Conservation (phyloP, 2,888 invertebrate species). For the Petrophora chlorosata region DNA sequence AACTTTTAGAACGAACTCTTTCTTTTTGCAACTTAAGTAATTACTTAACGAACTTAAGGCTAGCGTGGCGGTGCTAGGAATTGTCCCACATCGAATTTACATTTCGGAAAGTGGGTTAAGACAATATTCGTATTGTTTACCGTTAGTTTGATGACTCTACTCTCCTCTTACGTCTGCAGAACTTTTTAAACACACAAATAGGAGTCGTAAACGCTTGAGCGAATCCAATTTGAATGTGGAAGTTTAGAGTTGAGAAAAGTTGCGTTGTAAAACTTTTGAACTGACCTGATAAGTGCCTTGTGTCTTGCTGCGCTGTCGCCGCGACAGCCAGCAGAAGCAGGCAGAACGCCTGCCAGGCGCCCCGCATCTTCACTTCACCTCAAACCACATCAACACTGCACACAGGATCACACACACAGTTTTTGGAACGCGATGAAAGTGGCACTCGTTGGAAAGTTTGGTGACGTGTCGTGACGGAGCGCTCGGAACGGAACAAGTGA, state of each 20-base stretch:
- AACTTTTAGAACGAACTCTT: neutral
- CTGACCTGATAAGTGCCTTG: slow-evolving; percentile 76
- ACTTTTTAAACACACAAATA: no score
- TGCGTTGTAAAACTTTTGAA: slow-evolving; percentile 10
- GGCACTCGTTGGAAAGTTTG: slow-evolving; percentile 71
- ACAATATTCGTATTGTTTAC: slow-evolving; percentile 25
- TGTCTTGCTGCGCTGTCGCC: slow-evolving; percentile 69
- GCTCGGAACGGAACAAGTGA: slow-evolving; percentile 37
- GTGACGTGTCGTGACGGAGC: slow-evolving; percentile 60
- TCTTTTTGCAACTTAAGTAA: no score
- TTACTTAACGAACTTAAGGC: slow-evolving; percentile 12
- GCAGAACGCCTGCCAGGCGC: slow-evolving; percentile 78
- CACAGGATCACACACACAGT: slow-evolving; percentile 52
- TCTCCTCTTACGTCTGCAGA: no score
- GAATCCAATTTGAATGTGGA: neutral
- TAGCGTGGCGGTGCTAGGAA: slow-evolving; percentile 7
- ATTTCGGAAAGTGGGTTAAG: slow-evolving; percentile 23
- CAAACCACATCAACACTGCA: slow-evolving; percentile 75
- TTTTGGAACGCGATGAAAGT: slow-evolving; percentile 60
- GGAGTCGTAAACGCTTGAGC: no score
- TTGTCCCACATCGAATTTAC: slow-evolving; percentile 25
- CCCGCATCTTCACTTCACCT: slow-evolving; percentile 69
- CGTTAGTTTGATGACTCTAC: slow-evolving; percentile 18
- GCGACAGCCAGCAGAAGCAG: slow-evolving; percentile 63
- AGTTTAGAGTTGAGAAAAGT: slow-evolving; percentile 1